These are phyloP conservation scores for Dermatemys mawii DNA, from an alignment of 2,113 vertebrate species.

Conservation along the genomic window DNA sequence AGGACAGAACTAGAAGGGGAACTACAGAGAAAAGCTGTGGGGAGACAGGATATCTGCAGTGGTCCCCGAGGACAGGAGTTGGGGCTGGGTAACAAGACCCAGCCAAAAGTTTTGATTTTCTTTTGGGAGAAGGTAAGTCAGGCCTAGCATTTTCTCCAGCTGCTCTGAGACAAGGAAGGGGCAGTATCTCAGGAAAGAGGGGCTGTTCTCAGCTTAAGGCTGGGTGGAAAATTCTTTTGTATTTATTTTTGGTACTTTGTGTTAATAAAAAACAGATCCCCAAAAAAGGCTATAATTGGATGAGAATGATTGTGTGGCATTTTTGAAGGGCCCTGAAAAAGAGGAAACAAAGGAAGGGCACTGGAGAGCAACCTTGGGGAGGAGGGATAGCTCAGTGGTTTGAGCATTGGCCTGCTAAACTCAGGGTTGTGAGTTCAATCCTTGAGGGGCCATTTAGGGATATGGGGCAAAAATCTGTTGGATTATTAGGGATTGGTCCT, in stretches of 20 bases:
- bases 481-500: too few relatives aligned
- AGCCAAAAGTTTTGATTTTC: not conserved
- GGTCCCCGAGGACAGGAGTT: not conserved
- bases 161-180: not conserved
- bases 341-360: not conserved
- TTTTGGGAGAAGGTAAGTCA: not conserved
- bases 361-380: not conserved
- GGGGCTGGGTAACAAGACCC: not conserved
- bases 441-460: too few relatives aligned
- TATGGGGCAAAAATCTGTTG: too few relatives aligned
- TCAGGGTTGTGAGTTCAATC: too few relatives aligned
- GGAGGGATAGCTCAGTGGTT: too few relatives aligned
- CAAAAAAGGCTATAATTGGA: not conserved
- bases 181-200: not conserved
- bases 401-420: too few relatives aligned
- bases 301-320: not conserved
- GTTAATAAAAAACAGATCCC: not conserved
- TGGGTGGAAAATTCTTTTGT: not conserved
- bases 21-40: not conserved
- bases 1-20: too few relatives aligned
- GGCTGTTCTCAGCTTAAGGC: not conserved
- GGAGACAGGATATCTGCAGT: not conserved
- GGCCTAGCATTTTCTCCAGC: not conserved
- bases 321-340: not conserved
- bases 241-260: not conserved